Evolutionary conservation across 2,113 vertebrate species (phyloP).

Genomic region (Hyperoodon ampullatus): DNA sequence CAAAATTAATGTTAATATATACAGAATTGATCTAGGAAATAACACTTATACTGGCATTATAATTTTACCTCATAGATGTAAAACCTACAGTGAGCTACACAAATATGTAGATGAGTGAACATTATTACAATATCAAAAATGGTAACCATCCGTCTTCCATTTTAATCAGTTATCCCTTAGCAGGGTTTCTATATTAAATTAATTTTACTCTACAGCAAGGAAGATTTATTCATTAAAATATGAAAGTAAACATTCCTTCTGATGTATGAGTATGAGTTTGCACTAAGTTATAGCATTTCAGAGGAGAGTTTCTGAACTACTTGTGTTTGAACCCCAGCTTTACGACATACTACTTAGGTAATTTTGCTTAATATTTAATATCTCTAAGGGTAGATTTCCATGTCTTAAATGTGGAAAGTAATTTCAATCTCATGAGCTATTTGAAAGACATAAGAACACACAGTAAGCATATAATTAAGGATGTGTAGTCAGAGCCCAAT

Average conservation of each 20-base stretch:
- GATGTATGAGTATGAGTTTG: background rate
- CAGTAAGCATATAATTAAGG: background rate
- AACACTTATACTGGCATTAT: background rate
- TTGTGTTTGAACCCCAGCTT: background rate
- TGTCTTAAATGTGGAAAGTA: background rate
- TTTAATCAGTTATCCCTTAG: background rate
- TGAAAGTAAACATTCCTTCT: background rate
- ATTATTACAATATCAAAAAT: background rate
- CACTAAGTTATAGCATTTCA: background rate
- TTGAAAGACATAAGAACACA: background rate
- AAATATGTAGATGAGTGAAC: background rate
- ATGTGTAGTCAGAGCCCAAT: background rate
- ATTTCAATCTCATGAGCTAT: background rate
- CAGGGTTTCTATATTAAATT: background rate
- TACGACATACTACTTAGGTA: background rate
- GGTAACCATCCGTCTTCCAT: rapidly evolving
- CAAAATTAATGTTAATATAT: background rate
- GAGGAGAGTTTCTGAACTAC: background rate
- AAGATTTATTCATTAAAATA: background rate
- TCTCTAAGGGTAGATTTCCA: background rate
- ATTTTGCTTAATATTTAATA: background rate
- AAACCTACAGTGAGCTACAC: background rate
- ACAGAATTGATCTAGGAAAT: background rate
- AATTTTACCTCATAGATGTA: background rate
- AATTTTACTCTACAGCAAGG: background rate